Percentiles rank a stretch among this genome's conserved stretches.
phyloP scores from a whole-genome alignment of 2,113 vertebrate genomes.

The Micronycteris hirsuta region DNA sequence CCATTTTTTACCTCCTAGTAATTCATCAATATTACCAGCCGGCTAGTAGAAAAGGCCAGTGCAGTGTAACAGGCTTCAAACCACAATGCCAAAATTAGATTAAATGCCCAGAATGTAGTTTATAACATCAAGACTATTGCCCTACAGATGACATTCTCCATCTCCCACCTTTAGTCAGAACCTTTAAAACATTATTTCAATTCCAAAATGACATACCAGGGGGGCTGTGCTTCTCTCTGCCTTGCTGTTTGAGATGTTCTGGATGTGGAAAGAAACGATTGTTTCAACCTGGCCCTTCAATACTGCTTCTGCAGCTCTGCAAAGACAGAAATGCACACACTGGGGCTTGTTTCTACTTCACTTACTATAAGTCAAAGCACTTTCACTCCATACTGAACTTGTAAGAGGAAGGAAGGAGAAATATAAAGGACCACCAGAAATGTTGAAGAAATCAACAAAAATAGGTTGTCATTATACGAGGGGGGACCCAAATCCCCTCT shows the following conservation, averaged over 20 bases:
- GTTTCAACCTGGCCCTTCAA: conserved; percentile 97
- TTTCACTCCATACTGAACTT: neutral
- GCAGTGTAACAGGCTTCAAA: neutral
- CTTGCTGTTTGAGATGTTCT: conserved; percentile 98
- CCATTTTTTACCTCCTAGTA: neutral
- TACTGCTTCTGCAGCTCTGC: conserved; percentile 97
- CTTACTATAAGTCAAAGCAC: neutral
- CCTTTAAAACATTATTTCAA: neutral
- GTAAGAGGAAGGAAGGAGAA: neutral
- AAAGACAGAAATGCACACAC: conserved; percentile 64
- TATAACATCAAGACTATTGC: neutral
- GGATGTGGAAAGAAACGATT: conserved; percentile 97
- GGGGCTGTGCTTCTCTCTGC: conserved; percentile 91
- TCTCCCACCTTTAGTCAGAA: neutral
- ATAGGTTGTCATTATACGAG: neutral
- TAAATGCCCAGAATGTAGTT: neutral
- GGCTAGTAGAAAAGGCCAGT: neutral
- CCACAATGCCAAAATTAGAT: neutral
- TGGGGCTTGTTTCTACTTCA: neutral
- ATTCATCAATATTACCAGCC: neutral
- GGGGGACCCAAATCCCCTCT: no score
- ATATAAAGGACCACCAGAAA: neutral
- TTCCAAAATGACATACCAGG: conserved; percentile 84
- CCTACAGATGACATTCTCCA: neutral
- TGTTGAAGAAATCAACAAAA: neutral